Percentiles rank a stretch among this genome's conserved stretches.
These are phyloP conservation scores for Apamea monoglypha DNA, from an alignment of 2,888 invertebrate species.

Conservation along the genomic window DNA sequence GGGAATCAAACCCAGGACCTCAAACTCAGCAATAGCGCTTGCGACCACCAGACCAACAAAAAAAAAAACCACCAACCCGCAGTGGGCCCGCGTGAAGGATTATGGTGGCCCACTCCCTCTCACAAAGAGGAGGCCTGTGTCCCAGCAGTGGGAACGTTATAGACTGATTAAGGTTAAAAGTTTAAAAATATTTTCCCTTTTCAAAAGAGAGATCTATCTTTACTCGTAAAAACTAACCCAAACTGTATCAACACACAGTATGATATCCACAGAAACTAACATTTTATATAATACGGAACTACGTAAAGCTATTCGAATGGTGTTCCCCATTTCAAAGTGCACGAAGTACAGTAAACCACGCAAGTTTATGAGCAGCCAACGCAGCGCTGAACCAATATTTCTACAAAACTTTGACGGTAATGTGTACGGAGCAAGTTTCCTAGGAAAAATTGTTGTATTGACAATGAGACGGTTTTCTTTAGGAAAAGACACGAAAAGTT, in stretches of 20 bases:
- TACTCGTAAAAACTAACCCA: neutral
- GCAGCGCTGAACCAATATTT: conserved; percentile 54
- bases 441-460: conserved; percentile 42
- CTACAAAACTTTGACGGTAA: conserved; percentile 54
- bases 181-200: too few relatives aligned
- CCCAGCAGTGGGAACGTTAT: too few relatives aligned
- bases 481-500: conserved; percentile 6
- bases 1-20: too few relatives aligned
- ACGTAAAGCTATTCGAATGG: conserved; percentile 33
- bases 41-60: too few relatives aligned
- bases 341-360: conserved; percentile 53
- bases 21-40: too few relatives aligned
- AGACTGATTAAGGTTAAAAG: too few relatives aligned
- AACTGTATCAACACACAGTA: neutral
- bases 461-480: conserved; percentile 27
- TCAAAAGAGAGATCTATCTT: neutral
- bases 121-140: too few relatives aligned
- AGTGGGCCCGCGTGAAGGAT: too few relatives aligned
- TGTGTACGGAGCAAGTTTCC: conserved; percentile 46
- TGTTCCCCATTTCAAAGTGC: conserved; percentile 39
- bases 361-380: conserved; percentile 54
- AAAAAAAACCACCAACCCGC: too few relatives aligned
- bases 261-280: conserved; percentile 4
- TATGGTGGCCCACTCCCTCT: too few relatives aligned
- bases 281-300: conserved; percentile 34